Percentiles rank a stretch among this genome's conserved stretches.
phyloP scores from a whole-genome alignment of 2,113 vertebrate genomes.

The Labrus mixtus region DNA sequence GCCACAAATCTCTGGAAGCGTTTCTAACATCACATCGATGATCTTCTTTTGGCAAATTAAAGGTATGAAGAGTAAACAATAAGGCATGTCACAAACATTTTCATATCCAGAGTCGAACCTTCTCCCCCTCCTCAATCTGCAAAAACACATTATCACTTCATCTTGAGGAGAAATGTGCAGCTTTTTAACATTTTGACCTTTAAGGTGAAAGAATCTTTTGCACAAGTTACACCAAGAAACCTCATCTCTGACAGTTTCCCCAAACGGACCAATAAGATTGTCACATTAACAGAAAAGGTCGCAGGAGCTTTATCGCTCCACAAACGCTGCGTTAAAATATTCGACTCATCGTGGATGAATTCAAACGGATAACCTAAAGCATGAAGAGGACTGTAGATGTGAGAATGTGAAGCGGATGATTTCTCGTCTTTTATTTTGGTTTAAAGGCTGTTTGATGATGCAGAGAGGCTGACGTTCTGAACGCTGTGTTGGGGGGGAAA shows the following conservation, averaged over 20 bases:
- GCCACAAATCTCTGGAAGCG: conserved; percentile 23
- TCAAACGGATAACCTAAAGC: conserved; percentile 1
- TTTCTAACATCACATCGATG: background rate
- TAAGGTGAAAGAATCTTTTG: conserved; percentile 30
- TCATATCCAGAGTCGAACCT: conserved; percentile 24
- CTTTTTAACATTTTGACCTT: conserved; percentile 29
- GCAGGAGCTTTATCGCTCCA: conserved; percentile 51
- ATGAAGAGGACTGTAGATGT: conserved; percentile 39
- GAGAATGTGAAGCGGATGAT: conserved; percentile 55
- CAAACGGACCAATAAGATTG: conserved; percentile 69
- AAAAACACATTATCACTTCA: conserved; percentile 41
- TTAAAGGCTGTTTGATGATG: conserved; percentile 76
- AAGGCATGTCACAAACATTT: conserved; percentile 63
- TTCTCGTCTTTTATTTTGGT: conserved; percentile 79
- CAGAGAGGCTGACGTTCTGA: conserved; percentile 54
- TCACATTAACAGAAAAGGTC: conserved; percentile 67
- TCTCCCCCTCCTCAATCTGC: conserved; percentile 7
- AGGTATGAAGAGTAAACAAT: conserved; percentile 44
- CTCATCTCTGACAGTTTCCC: background rate
- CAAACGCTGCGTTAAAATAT: conserved; percentile 29
- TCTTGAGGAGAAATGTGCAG: conserved; percentile 11
- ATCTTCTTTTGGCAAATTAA: conserved; percentile 9
- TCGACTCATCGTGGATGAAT: conserved; percentile 3
- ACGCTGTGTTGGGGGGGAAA: conserved; percentile 6
- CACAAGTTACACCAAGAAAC: conserved; percentile 11